A percentile compares a stretch with the other conserved stretches of the same genome.
These are phyloP conservation scores for Frankliniella intonsa DNA, from an alignment of 2,888 invertebrate genomes.

Conservation along the genomic window DNA sequence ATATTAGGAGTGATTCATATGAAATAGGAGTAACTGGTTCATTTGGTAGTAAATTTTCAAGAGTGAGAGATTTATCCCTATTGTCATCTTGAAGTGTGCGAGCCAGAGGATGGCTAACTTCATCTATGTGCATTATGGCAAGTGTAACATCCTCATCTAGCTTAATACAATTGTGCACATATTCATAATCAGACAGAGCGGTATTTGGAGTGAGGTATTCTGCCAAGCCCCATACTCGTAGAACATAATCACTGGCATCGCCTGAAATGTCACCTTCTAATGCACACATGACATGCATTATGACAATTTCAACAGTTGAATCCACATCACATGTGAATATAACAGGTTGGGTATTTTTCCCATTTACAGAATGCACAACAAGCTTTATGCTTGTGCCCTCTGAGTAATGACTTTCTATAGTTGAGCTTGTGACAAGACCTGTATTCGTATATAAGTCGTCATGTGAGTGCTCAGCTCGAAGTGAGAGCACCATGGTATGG, in stretches of 20 bases:
- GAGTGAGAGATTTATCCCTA: conserved; percentile 64
- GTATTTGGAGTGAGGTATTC: conserved; percentile 85
- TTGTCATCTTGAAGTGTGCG: conserved; percentile 79
- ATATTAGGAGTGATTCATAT: conserved; percentile 77
- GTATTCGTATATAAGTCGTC: conserved; percentile 75
- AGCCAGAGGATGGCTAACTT: conserved; percentile 64
- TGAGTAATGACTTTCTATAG: conserved; percentile 73
- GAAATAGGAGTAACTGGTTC: conserved; percentile 70
- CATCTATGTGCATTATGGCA: conserved; percentile 52
- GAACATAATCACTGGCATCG: conserved; percentile 61
- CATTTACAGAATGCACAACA: conserved; percentile 61
- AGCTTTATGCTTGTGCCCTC: conserved; percentile 84
- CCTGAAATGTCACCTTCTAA: conserved; percentile 63
- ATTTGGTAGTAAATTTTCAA: conserved; percentile 75
- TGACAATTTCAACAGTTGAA: conserved; percentile 79
- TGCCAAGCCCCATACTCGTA: conserved; percentile 78
- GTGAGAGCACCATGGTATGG: conserved; percentile 72
- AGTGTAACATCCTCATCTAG: conserved; percentile 82
- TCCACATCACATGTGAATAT: conserved; percentile 90
- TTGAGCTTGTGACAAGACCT: conserved; percentile 83
- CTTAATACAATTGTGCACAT: conserved; percentile 89
- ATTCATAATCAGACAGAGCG: conserved; percentile 82
- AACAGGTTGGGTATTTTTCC: conserved; percentile 53
- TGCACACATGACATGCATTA: conserved; percentile 76
- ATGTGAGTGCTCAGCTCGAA: conserved; percentile 62